phyloP scores from a whole-genome alignment of 2,888 invertebrate species.

The Brachyptera putata region DNA sequence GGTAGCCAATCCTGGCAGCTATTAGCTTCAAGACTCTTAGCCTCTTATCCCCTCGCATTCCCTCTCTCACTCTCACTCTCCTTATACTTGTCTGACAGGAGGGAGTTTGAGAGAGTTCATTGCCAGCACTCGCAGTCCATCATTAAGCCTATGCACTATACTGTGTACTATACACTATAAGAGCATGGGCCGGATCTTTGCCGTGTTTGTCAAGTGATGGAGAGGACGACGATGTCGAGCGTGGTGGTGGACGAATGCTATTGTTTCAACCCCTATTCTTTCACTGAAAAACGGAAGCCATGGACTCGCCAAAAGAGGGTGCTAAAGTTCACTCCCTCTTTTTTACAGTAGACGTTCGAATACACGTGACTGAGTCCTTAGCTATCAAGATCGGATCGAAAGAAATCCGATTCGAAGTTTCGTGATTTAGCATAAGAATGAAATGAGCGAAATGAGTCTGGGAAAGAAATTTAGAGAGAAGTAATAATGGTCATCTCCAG shows the following conservation, averaged over 20 bases:
- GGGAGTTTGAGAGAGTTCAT: not conserved
- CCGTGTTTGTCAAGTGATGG: constrained; percentile 8
- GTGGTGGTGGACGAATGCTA: not conserved
- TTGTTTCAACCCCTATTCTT: constrained; percentile 11
- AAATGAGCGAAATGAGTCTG: not conserved
- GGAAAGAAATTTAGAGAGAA: too few relatives aligned
- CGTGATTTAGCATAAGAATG: not conserved
- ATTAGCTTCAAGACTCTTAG: constrained; percentile 12
- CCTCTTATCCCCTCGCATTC: not conserved
- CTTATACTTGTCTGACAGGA: not conserved
- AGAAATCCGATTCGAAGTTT: constrained; percentile 1
- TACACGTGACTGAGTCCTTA: not conserved
- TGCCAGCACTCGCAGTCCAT: not conserved
- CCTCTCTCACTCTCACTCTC: too few relatives aligned
- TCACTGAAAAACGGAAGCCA: constrained; percentile 7
- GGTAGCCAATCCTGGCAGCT: constrained; percentile 11
- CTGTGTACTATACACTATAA: too few relatives aligned
- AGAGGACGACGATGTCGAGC: not conserved
- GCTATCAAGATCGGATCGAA: not conserved
- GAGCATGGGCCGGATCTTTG: constrained; percentile 8
- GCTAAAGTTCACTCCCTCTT: too few relatives aligned
- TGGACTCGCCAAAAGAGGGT: not conserved
- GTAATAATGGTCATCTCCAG: not conserved
- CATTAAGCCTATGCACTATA: not conserved
- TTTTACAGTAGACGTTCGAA: too few relatives aligned